Base-by-base conservation (phyloP, 2,113 vertebrate genomes). In the Poecile atricapillus region DNA sequence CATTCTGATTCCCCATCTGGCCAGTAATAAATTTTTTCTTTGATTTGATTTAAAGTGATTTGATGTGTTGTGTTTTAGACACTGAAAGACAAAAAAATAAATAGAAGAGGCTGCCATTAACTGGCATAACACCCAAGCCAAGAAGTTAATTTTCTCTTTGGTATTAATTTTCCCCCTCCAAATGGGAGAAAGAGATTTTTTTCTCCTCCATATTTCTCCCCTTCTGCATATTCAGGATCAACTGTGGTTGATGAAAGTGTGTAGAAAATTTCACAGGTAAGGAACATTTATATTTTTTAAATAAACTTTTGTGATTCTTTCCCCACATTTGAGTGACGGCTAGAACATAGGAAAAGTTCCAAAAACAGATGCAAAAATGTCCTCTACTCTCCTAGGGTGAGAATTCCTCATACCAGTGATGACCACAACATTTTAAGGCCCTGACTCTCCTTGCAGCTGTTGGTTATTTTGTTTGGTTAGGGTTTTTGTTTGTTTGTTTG, bases 201-300 rank as follows among this genome's bases (percentile, higher is more conserved):
- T 6, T 1, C 1, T 7, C 3, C 11, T 9, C 14, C 15, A 15
- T 1, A 1, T 64, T 89, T 59, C 18, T 59, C 4, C 14, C 9
- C 13, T 77, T 58, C 24, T 62, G 22, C 15, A 39, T 31, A 44
- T 5, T 58, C 22, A 41, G 7, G 11, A 70, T 19, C 31, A 87
- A 49, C 3, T 70, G 6, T 2, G 5, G 30, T 46, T 55, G n/a
- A 31, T n/a, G 9, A 63, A 81, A 93, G 52, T 4, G 1, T 30
- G 14, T 43, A 63, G 24, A 62, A 91, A 86, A 89, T 30, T 19
- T 50, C 12, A 53, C 21, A 24, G 9, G 7, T 70, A 59, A 55
- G 23, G 33, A 88, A 92, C 1, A 0, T 43, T 50, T 33, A 49
- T 9, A 3, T 15, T 53, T 86, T 65, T 58, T 3, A 9, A n/a